Base-by-base conservation (phyloP, 2,113 vertebrate species). In the Motacilla tschutschensis region DNA sequence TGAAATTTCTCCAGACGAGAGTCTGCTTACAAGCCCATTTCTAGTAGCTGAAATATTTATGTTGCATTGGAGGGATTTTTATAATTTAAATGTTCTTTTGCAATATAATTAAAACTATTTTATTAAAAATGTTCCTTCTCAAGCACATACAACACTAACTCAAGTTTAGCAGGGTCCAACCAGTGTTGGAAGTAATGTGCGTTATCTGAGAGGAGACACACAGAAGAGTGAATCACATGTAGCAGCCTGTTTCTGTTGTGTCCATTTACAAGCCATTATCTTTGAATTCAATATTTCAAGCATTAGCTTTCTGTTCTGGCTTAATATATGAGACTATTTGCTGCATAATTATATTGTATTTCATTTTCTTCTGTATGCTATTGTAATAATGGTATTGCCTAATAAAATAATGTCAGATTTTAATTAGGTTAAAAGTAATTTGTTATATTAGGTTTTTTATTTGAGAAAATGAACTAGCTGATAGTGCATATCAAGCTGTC, bases 361-460 rank as follows among this genome's bases (percentile, higher is more conserved):
- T 95, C 64, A 85, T 90, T 93, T 92, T 94, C 63, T 77, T 83
- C 46, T 94, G 79, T 91, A 69, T 36, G 11, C 76, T 91, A 33
- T 63, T 54, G 44, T 95, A 89, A 91, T 87, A 91, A 84, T 91
- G 81, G 66, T 48, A 65, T 71, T 87, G 41, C 46, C 46, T 94
- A 93, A 94, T 94, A 87, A 93, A 95, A 93, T 75, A 66, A 89
- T 92, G 53, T 87, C 84, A 75, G 64, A 47, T 95, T 95, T 94
- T 95, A 95, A 95, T 93, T 92, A 66, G 25, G 54, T 94, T 94
- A 88, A 83, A 80, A 88, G 36, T 89, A 94, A 88, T 96, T 93
- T 55, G 54, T 43, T 76, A 10, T 66, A 48, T 82, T 85, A 81
- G 64, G 4, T 12, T 71, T 31, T 78, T 89, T 65, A 91, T 93